Percentiles rank a stretch among this genome's conserved stretches.
These are phyloP conservation scores for Microplitis deprimator DNA, from an alignment of 2,888 invertebrate genomes.

Conservation along the genomic window DNA sequence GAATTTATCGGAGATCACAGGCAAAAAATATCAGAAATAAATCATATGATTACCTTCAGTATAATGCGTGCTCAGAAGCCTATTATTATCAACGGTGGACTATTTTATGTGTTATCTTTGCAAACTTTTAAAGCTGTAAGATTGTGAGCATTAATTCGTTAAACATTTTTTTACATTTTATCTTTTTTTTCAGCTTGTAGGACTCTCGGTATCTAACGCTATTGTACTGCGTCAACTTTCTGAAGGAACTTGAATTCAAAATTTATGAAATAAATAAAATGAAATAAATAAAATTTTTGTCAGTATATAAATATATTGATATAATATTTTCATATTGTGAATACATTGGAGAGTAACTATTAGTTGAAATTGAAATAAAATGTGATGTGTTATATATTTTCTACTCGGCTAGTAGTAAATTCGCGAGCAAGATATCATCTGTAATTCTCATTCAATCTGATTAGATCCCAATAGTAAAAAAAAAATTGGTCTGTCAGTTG, in stretches of 20 bases:
- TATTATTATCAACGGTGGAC: slow-evolving; percentile 56
- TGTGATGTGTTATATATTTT: too few relatives aligned
- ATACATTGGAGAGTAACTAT: too few relatives aligned
- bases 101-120: slow-evolving; percentile 57
- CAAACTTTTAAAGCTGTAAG: slow-evolving; percentile 57
- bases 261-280: too few relatives aligned
- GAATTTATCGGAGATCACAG: not conserved
- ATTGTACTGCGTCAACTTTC: slow-evolving; percentile 35
- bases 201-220: slow-evolving; percentile 38
- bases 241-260: not conserved
- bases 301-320: too few relatives aligned
- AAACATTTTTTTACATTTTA: not conserved
- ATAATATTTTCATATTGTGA: too few relatives aligned
- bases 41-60: slow-evolving; percentile 47
- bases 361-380: too few relatives aligned
- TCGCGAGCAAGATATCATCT: too few relatives aligned
- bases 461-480: too few relatives aligned
- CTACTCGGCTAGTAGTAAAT: too few relatives aligned
- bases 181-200: slow-evolving; percentile 11
- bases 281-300: too few relatives aligned
- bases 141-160: not conserved
- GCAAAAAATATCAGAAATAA: slow-evolving; percentile 23
- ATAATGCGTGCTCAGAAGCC: slow-evolving; percentile 53
- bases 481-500: too few relatives aligned
- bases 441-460: too few relatives aligned